Conservation (phyloP, 2,888 invertebrate species). For the Megamerina dolium region DNA sequence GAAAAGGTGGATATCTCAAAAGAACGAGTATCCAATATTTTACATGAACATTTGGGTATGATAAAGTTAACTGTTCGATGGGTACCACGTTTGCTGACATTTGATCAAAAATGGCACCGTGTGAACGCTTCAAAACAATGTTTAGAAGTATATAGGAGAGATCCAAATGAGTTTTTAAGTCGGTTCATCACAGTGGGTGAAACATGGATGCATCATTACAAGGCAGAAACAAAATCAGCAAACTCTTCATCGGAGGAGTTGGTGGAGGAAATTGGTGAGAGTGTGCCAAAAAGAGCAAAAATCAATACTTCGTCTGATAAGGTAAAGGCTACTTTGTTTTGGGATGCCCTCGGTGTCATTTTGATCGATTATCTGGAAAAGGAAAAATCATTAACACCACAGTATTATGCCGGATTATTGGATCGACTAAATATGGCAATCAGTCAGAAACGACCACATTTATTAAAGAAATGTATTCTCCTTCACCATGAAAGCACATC, state of each 20-base stretch:
- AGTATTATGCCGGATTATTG: background rate
- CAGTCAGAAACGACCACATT: background rate
- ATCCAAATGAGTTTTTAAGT: conserved; percentile 33
- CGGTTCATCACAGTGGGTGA: conserved; percentile 38
- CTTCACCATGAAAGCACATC: background rate
- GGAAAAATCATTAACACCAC: background rate
- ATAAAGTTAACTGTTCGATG: conserved; percentile 35
- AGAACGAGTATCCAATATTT: conserved; percentile 24
- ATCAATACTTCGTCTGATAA: background rate
- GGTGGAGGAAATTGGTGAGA: background rate
- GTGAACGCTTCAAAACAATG: conserved; percentile 28
- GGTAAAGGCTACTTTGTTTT: background rate
- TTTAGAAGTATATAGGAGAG: conserved; percentile 31
- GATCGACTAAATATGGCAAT: background rate
- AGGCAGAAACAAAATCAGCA: conserved; percentile 32
- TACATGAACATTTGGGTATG: conserved; percentile 30
- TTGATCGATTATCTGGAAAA: background rate
- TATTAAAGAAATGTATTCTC: background rate
- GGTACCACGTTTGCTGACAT: conserved; percentile 37
- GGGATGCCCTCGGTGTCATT: background rate
- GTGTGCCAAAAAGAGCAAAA: background rate
- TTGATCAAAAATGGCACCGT: conserved; percentile 29
- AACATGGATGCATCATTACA: conserved; percentile 37
- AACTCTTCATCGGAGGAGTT: background rate
- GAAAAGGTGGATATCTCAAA: conserved; percentile 22